Percentiles rank a stretch among this genome's conserved stretches.
phyloP scores from a whole-genome alignment of 2,797 vertebrate genomes.

The Characodon lateralis region DNA sequence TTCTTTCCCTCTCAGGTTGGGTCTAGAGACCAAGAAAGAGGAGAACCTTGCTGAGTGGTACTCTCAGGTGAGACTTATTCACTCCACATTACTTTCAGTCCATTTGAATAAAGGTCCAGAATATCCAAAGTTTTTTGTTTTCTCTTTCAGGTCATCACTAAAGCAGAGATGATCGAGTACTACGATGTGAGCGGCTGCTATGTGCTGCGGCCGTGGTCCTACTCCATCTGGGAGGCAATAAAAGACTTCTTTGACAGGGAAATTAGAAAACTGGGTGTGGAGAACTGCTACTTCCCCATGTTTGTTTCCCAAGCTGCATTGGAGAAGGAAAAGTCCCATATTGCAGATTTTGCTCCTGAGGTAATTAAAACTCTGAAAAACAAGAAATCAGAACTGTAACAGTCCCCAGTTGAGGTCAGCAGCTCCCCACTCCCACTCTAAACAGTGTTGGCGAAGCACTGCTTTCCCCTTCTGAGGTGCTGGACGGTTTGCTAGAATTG shows the following conservation, averaged over 20 bases:
- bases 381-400: neutral
- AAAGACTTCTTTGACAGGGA: constrained; percentile 92
- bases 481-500: too few relatives aligned
- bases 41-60: constrained; percentile 98
- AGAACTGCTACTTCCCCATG: constrained; percentile 99
- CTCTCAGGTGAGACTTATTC: constrained; percentile 85
- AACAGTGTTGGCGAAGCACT: too few relatives aligned
- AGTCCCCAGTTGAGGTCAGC: too few relatives aligned
- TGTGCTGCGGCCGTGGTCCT: constrained; percentile 95
- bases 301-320: constrained; percentile 96
- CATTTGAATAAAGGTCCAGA: neutral
- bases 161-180: constrained; percentile 98
- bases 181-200: constrained; percentile 98
- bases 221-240: constrained; percentile 92
- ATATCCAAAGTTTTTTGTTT: neutral
- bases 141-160: constrained; percentile 91
- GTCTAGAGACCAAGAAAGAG: constrained; percentile 95
- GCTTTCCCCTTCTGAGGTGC: too few relatives aligned
- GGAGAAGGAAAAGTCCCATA: constrained; percentile 93
- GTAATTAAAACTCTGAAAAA: constrained; percentile 68
- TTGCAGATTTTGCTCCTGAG: constrained; percentile 97
- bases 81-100: neutral
- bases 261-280: constrained; percentile 96
- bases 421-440: too few relatives aligned
- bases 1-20: constrained; percentile 80